Conservation (phyloP, 2,113 vertebrate species). For the Nothocercus julius region DNA sequence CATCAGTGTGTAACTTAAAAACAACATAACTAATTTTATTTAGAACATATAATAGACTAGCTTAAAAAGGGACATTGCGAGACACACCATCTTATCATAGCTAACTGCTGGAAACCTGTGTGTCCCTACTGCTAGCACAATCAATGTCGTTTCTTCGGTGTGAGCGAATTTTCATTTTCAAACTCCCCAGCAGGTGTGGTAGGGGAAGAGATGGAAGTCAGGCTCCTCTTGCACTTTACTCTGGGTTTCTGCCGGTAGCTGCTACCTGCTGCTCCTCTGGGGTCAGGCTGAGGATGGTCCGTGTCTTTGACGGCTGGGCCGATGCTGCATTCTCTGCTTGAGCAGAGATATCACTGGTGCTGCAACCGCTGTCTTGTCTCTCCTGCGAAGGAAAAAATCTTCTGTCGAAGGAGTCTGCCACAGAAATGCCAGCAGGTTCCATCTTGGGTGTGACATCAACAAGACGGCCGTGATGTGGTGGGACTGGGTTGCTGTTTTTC, state of each 20-base stretch:
- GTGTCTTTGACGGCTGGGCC: neutral
- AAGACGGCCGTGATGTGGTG: neutral
- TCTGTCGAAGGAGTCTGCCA: neutral
- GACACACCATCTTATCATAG: too few relatives aligned
- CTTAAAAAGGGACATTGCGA: too few relatives aligned
- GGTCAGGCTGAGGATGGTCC: neutral
- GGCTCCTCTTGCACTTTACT: neutral
- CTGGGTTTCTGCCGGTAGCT: neutral
- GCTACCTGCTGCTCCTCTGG: neutral
- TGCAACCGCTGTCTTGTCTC: neutral
- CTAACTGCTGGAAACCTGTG: too few relatives aligned
- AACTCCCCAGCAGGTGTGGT: neutral
- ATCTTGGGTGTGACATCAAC: neutral
- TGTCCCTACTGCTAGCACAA: too few relatives aligned
- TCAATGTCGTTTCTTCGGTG: neutral
- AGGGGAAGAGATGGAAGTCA: neutral
- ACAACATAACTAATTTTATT: too few relatives aligned
- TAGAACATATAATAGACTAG: too few relatives aligned
- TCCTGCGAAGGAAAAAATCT: neutral
- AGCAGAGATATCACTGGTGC: neutral
- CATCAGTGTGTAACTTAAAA: too few relatives aligned
- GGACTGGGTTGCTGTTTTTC: neutral
- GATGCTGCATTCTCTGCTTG: too few relatives aligned
- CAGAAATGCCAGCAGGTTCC: neutral
- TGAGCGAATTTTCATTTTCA: neutral